Base-by-base conservation (phyloP, 2,888 invertebrate genomes). In the Watsonalla cultraria region DNA sequence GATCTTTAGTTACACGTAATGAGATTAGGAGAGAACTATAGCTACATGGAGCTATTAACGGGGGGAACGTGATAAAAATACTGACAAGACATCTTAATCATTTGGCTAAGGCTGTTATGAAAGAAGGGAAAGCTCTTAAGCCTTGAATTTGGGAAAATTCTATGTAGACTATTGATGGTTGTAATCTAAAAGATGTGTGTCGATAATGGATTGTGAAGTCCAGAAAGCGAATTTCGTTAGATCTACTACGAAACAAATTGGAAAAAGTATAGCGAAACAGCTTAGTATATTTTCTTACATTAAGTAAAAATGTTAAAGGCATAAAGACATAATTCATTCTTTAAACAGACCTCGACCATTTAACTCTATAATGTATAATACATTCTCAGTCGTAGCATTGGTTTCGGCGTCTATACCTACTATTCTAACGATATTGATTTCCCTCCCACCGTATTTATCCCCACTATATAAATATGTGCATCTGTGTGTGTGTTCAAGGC, bases 21-120 rank as follows among this genome's bases (percentile, higher is more conserved):
- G 57, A 70, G 70, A 70, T 69, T 63, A 67, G 60, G 53, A 54
- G 58, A 57, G 61, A 68, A 61, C 55, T 46, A 62, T 59, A 49
- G 57, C 34, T 53, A 37, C 14, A 15, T 61, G 49, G 24, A 24
- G 60, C 54, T 55, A 64, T 67, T 67, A 70, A 54, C 52, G 57
- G 48, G 48, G 51, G 58, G 64, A 54, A 57, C 51, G 51, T 45
- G 51, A 51, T 46, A 54, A 52, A 59, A 57, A 54, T 54, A 59
- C 50, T 8, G 11, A 11, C 5, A 11, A 11, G 42, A 42, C 5
- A 2, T 11, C 42, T 37, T 11, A 11, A 42, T 42, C 42, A 42
- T 42, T 42, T 11, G 5, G 11, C 11, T 42, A 42, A 11, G 11
- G 9, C 11, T 37, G 6, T 37, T 42, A 11, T 8, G 5, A 11